Evolutionary conservation across 2,797 vertebrate species (phyloP), one percentile per base, ranked within the genome.

Genomic region (Babyrousa celebensis): DNA sequence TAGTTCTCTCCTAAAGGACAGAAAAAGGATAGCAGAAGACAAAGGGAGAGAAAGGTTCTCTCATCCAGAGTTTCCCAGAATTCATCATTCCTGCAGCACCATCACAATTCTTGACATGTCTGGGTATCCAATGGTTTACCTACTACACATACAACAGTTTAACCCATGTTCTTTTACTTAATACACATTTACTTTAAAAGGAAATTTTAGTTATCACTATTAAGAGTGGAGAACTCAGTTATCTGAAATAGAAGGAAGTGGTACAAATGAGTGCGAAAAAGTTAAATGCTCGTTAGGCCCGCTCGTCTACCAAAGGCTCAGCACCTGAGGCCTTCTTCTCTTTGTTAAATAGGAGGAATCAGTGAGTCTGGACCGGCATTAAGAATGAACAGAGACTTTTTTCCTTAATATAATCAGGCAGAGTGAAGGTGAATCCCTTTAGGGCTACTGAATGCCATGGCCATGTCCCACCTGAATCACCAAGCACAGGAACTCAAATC

Each of bases 381-480:
- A 43, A 72, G 27, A 18, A 16, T 27, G 18, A n/a, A 58, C 32
- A 36, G 40, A 79, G n/a, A 17, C 29, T 58, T 54, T 63, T 63
- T 52, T 62, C 40, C n/a, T 92, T 52, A 54, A n/a, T 11, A 15
- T 20, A 16, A 63, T 43, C 25, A 14, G 71, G 3, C 29, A 23
- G 71, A 25, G 0, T 1, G 54, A 12, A 29, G 63, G 54, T 6
- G 7, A 18, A 0, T 1, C 43, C 14, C 21, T 25, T n/a, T 5
- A 18, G 60, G 8, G 0, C 20, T 21, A 4, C 0, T 27, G 65
- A 27, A 60, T 2, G 75, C 48, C 54, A 4, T 1, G 2, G 12
- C 1, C 16, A 1, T 0, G 2, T 6, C 4, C 18, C n/a, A 11
- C 65, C 77, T 54, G 17, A 14, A 40, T 12, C 3, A 23, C 18